phyloP scores from a whole-genome alignment of 2,888 invertebrate species.

The Drosophila mimica region DNA sequence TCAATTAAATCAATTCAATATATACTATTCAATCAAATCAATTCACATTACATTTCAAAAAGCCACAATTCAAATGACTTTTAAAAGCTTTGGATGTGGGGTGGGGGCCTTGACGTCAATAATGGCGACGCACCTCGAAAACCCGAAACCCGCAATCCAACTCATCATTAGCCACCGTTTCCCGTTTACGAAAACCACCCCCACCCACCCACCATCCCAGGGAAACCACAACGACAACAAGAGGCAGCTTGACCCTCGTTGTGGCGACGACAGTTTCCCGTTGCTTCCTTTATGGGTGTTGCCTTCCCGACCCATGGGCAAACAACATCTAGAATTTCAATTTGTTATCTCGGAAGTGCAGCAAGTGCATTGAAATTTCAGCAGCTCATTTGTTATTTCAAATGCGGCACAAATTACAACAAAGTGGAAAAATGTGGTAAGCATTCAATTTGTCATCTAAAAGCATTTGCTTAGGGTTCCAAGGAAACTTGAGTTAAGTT shows the following conservation, averaged over 20 bases:
- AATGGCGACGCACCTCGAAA: conserved; percentile 44
- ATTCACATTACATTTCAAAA: conserved; percentile 7
- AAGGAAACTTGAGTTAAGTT: conserved; percentile 20
- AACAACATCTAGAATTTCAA: conserved; percentile 75
- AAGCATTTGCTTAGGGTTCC: conserved; percentile 37
- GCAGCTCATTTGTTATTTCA: conserved; percentile 27
- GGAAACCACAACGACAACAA: conserved; percentile 57
- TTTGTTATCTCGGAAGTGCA: conserved; percentile 71
- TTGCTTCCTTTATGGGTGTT: conserved; percentile 60
- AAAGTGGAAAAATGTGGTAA: conserved; percentile 7
- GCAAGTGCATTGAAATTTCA: conserved; percentile 63
- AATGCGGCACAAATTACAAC: conserved; percentile 1
- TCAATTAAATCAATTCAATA: conserved; percentile 4
- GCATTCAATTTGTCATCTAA: conserved; percentile 45
- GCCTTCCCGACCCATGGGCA: conserved; percentile 25
- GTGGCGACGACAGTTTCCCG: conserved; percentile 38
- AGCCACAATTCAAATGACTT: conserved; percentile 5
- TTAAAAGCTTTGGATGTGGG: conserved; percentile 5
- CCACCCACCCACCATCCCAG: not conserved
- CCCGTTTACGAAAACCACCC: not conserved
- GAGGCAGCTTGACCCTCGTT: conserved; percentile 65
- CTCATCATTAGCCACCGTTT: conserved; percentile 36
- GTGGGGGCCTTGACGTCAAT: conserved; percentile 44
- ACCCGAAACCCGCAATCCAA: conserved; percentile 6
- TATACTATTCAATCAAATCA: not conserved